Conservation (phyloP, 35 echinoderm and acorn worm species). For the Amphiura filiformis region DNA sequence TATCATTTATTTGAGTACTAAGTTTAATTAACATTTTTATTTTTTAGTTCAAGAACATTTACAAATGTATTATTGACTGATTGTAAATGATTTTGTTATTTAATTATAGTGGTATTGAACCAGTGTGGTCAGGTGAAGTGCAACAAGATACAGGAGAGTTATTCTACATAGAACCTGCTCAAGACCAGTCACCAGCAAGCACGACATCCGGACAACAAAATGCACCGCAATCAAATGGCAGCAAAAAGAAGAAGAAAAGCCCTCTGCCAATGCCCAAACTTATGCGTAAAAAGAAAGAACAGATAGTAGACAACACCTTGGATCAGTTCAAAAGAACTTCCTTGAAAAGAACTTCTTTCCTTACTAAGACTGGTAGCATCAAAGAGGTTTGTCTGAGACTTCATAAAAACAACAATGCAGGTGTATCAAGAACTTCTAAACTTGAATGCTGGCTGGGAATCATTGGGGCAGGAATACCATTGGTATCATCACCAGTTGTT, state of each 20-base stretch:
- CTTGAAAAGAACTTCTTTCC: background rate
- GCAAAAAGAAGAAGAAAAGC: conserved; percentile 17
- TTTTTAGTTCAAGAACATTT: background rate
- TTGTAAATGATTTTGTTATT: background rate
- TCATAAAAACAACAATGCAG: background rate
- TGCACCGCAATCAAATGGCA: background rate
- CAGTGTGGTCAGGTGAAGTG: conserved; percentile 75
- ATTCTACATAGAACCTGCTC: conserved; percentile 71
- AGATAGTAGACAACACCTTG: conserved; percentile 14
- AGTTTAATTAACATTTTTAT: background rate
- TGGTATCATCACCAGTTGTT: background rate
- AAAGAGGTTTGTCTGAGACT: conserved; percentile 48
- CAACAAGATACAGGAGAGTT: conserved; percentile 75
- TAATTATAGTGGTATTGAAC: conserved; percentile 69
- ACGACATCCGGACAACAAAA: background rate
- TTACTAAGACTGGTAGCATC: background rate
- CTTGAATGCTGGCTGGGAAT: conserved; percentile 57
- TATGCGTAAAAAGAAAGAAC: conserved; percentile 30
- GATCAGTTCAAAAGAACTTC: conserved; percentile 14
- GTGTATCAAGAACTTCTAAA: background rate
- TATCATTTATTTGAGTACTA: background rate
- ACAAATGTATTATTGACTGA: background rate
- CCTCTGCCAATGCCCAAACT: conserved; percentile 20
- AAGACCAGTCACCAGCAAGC: background rate
- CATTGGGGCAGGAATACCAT: conserved; percentile 21